These are phyloP conservation scores for Macrochelys suwanniensis DNA, from an alignment of 2,797 vertebrate genomes.

Conservation along the genomic window DNA sequence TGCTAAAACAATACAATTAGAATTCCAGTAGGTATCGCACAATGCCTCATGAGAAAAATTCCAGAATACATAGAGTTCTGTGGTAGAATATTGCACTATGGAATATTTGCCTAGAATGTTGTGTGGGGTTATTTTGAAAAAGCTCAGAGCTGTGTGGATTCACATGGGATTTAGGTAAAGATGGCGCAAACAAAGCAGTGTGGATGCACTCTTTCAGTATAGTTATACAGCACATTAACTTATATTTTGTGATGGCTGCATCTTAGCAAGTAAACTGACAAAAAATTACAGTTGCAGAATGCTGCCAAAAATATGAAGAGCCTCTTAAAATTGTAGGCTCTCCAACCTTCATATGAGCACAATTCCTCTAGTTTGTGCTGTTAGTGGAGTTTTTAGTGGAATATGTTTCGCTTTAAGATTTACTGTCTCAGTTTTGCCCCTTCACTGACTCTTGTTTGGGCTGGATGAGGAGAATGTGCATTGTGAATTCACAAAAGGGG, in stretches of 20 bases:
- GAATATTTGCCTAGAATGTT: neutral
- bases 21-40: neutral
- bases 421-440: neutral
- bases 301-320: neutral
- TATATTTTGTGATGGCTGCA: neutral
- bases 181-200: neutral
- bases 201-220: neutral
- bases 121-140: neutral
- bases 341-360: no score
- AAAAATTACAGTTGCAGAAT: neutral
- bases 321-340: neutral
- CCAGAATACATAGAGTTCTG: neutral
- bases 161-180: neutral
- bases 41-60: neutral
- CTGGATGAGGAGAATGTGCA: neutral
- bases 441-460: neutral
- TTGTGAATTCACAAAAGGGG: accelerated
- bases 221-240: neutral
- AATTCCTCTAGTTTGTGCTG: no score
- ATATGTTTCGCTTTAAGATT: neutral
- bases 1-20: no score
- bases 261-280: neutral
- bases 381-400: neutral
- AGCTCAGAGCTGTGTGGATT: neutral
- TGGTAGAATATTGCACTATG: neutral